Percentiles rank a stretch among this genome's conserved stretches.
These are phyloP conservation scores for Prionace glauca DNA, from an alignment of 2,797 vertebrate species.

Conservation along the genomic window DNA sequence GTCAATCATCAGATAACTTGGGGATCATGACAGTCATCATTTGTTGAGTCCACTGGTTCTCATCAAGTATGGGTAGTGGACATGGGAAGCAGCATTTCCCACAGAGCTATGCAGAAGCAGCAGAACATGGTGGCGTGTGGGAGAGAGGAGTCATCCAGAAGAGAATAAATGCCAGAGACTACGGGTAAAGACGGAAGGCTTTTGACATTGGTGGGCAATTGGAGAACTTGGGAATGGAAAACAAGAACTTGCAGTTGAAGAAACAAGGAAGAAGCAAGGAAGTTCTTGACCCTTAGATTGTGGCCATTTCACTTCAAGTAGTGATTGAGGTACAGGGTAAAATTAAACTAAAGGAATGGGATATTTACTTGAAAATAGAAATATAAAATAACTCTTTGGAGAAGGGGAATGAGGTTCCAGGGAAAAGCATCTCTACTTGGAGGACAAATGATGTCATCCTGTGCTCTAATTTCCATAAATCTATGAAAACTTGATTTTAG, in stretches of 20 bases:
- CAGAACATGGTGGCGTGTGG: not conserved
- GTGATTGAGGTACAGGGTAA: not conserved
- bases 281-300: not conserved
- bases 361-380: not conserved
- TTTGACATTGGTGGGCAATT: not conserved
- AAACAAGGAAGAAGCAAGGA: not conserved
- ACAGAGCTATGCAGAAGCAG: not conserved
- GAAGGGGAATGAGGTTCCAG: not conserved
- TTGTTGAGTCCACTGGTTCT: not conserved
- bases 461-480: not conserved
- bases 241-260: not conserved
- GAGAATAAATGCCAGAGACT: not conserved
- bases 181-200: not conserved
- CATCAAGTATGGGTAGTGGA: not conserved
- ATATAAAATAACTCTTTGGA: not conserved
- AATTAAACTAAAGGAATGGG: not conserved
- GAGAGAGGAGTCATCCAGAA: not conserved
- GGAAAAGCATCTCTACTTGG: not conserved
- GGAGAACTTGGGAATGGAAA: not conserved
- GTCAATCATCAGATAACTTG: not conserved
- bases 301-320: not conserved
- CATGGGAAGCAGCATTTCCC: not conserved
- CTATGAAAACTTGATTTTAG: not conserved
- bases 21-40: not conserved
- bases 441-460: not conserved